These are phyloP conservation scores for Leucophenga montana DNA, from an alignment of 2,888 invertebrate genomes.

Conservation along the genomic window DNA sequence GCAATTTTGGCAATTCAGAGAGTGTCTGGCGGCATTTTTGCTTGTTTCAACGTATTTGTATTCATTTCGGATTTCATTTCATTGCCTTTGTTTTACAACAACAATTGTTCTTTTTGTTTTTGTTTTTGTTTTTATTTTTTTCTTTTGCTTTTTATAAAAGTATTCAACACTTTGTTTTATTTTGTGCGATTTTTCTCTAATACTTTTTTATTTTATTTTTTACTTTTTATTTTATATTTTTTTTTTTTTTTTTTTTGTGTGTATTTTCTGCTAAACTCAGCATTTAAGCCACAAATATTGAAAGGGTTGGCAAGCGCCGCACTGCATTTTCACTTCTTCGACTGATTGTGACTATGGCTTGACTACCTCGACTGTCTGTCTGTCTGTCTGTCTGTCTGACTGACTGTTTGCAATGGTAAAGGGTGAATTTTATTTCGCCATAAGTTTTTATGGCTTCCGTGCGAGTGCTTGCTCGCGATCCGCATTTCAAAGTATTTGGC, in stretches of 20 bases:
- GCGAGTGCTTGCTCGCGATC: background rate
- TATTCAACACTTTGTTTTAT: too few species aligned
- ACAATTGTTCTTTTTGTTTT: slow-evolving; percentile 30
- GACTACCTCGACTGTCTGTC: slow-evolving; percentile 50
- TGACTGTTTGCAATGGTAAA: slow-evolving; percentile 36
- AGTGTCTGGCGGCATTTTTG: slow-evolving; percentile 38
- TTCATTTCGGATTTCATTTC: slow-evolving; percentile 43
- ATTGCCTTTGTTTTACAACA: slow-evolving; percentile 62
- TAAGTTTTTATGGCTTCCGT: slow-evolving; percentile 66
- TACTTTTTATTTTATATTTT: background rate
- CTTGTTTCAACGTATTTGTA: slow-evolving; percentile 35
- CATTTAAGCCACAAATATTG: slow-evolving; percentile 52
- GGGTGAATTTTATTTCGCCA: slow-evolving; percentile 64
- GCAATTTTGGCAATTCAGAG: slow-evolving; percentile 21
- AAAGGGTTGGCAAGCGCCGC: slow-evolving; percentile 48
- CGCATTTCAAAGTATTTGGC: slow-evolving; percentile 32
- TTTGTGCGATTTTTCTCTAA: too few species aligned
- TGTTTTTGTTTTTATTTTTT: slow-evolving; percentile 26
- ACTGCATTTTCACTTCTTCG: slow-evolving; percentile 33
- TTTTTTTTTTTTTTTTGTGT: slow-evolving; percentile 34
- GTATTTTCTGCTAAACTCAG: slow-evolving; percentile 59
- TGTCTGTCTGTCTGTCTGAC: slow-evolving; percentile 50
- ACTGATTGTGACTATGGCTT: background rate
- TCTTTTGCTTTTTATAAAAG: background rate
- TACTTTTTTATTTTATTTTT: too few species aligned